Base-by-base conservation (phyloP, 1,140 invertebrate genomes). In the Bombus fervidus region DNA sequence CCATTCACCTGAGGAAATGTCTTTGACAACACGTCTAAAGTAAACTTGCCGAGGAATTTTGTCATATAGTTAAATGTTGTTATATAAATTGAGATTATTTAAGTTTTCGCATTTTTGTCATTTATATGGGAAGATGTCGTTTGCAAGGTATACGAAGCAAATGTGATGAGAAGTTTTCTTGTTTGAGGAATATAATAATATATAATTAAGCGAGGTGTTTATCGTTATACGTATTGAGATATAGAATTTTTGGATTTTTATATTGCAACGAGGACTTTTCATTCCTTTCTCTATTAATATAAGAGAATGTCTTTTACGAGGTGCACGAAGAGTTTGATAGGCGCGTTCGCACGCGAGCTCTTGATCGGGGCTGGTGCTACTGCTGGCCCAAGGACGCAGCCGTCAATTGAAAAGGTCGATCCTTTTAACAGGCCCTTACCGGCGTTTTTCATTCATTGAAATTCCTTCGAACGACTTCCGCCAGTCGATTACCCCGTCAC, bases 331-430 rank as follows among this genome's bases (percentile, higher is more conserved):
- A 53, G 25, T 76, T 34, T 2, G 28, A 13, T 31, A 37, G n/a
- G 34, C 15, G 37, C 53, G 25, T 53, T 75, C 47, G 34, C 47
- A 39, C 53, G 39, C 64, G 79, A 57, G 78, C 39, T 57, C 80
- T 82, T 86, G 47, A 53, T 81, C 47, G 64, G 76, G 80, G 77
- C 81, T 47, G 77, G 2, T 18, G 64, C 37, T 31, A 64, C 22
- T 18, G 34, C 59, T 78, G 86, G 74, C 86, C 91, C 94, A 94
- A 94, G 92, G 94, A 94, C 93, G 88, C 83, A n/a, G 69, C 74
- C 88, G 91, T 94, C 91, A 92, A 95, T 95, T 95, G 94, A 94
- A 93, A 94, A 95, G 94, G 91, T 95, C 93, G 93, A 94, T 94
- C 91, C 90, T 95, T 95, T 95, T 94, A 94, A 94, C 68, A 84